These are phyloP conservation scores for Pipistrellus kuhlii DNA, from an alignment of 2,797 vertebrate genomes.

Conservation along the genomic window DNA sequence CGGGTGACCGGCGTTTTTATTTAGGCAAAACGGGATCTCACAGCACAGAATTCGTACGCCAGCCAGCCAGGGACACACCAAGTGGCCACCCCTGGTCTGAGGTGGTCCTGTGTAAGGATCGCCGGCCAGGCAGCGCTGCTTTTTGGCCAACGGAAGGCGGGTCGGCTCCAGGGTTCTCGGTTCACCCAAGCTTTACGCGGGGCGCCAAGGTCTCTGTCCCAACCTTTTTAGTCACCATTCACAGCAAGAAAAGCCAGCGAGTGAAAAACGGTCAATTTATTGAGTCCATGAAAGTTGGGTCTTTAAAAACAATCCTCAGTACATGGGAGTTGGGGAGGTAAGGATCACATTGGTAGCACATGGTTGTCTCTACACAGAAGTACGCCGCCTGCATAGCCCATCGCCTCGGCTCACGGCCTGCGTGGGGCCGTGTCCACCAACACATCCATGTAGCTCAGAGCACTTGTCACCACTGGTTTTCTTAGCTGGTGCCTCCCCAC, in stretches of 20 bases:
- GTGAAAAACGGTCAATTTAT: slow-evolving; percentile 83
- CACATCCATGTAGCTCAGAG: not conserved
- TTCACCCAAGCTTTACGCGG: slow-evolving; percentile 65
- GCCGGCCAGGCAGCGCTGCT: slow-evolving; percentile 55
- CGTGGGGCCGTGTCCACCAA: not conserved
- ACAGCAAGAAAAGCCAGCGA: slow-evolving; percentile 79
- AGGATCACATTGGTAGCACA: slow-evolving; percentile 81
- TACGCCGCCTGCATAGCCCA: slow-evolving; percentile 39
- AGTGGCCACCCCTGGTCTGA: slow-evolving; percentile 26
- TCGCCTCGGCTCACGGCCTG: not conserved
- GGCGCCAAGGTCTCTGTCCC: slow-evolving; percentile 64
- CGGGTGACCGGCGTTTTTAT: slow-evolving; percentile 69
- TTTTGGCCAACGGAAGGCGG: slow-evolving; percentile 56
- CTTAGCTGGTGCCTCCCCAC: not conserved
- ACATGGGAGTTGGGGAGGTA: slow-evolving; percentile 81
- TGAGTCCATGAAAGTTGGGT: slow-evolving; percentile 67
- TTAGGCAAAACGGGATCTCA: slow-evolving; percentile 55
- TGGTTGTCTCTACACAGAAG: slow-evolving; percentile 67
- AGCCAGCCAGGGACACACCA: slow-evolving; percentile 51
- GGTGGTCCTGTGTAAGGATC: slow-evolving; percentile 51
- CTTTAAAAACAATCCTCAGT: slow-evolving; percentile 75
- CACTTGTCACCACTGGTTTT: not conserved
- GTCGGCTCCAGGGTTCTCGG: slow-evolving; percentile 64
- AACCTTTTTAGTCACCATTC: slow-evolving; percentile 74
- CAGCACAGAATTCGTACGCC: not conserved